A percentile compares a stretch with the other conserved stretches of the same genome.
phyloP scores from a whole-genome alignment of 2,797 vertebrate species.

The Epinephelus awoara region DNA sequence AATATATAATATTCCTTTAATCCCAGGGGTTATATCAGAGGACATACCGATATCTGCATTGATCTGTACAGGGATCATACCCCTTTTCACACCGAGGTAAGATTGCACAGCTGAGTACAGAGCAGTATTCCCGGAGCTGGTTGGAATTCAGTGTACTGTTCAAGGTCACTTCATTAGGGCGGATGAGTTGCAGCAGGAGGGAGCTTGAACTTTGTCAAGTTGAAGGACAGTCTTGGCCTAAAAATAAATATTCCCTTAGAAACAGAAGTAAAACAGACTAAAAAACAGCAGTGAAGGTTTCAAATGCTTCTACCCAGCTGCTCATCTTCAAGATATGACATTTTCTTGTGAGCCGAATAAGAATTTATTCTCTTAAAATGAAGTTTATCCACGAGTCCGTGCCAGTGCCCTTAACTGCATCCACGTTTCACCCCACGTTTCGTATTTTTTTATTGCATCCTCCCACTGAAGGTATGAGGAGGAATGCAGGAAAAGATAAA shows the following conservation, averaged over 20 bases:
- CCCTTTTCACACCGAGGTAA: not conserved
- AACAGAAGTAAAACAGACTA: constrained; percentile 8
- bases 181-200: constrained; percentile 31
- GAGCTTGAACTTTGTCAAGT: constrained; percentile 40
- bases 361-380: constrained; percentile 26
- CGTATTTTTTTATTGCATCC: not conserved
- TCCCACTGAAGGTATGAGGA: not conserved
- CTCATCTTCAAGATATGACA: constrained; percentile 33
- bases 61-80: not conserved
- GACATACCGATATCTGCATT: not conserved
- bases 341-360: constrained; percentile 32
- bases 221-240: constrained; percentile 41
- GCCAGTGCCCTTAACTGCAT: not conserved
- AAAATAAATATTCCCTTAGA: constrained; percentile 27
- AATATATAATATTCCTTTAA: not conserved
- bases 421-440: not conserved
- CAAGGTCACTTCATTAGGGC: constrained; percentile 46
- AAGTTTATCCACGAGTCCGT: not conserved
- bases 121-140: constrained; percentile 10
- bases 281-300: constrained; percentile 21
- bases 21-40: not conserved
- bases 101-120: constrained; percentile 2
- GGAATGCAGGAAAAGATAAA: not conserved
- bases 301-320: constrained; percentile 22
- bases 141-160: constrained; percentile 40